Percentiles rank a stretch among this genome's conserved stretches.
Conservation (phyloP, 1,140 invertebrate genomes). For the Metaphire vulgaris region DNA sequence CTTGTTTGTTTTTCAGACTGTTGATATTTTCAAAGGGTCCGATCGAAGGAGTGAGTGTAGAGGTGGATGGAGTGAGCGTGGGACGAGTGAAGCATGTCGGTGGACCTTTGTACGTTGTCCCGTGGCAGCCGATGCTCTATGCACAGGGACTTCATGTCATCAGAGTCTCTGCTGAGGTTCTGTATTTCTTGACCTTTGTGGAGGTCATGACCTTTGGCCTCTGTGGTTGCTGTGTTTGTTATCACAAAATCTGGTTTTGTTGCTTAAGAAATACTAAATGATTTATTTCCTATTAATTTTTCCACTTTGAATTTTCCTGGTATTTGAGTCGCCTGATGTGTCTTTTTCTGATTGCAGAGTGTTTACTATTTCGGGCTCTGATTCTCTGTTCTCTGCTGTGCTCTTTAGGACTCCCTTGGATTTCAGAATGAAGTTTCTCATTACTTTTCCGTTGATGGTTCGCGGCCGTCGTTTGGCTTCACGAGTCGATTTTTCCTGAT, state of each 20-base stretch:
- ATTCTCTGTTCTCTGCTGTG: too few species aligned
- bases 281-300: too few species aligned
- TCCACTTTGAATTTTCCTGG: too few species aligned
- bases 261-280: not conserved
- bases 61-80: conserved; percentile 61
- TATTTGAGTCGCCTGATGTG: too few species aligned
- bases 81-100: conserved; percentile 57
- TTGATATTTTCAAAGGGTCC: conserved; percentile 62
- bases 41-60: conserved; percentile 59
- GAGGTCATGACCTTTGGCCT: too few species aligned
- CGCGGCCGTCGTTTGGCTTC: conserved; percentile 61
- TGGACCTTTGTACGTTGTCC: conserved; percentile 65
- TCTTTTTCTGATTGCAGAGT: too few species aligned
- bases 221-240: not conserved
- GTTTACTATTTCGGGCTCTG: too few species aligned
- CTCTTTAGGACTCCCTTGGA: conserved; percentile 60
- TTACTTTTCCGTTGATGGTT: conserved; percentile 70
- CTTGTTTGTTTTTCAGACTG: conserved; percentile 37
- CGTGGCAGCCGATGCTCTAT: conserved; percentile 66
- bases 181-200: too few species aligned
- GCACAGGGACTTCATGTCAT: conserved; percentile 64
- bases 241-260: not conserved
- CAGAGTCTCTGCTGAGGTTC: conserved; percentile 37
- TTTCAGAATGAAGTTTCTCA: conserved; percentile 59
- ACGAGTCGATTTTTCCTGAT: conserved; percentile 66